Evolutionary conservation across 2,888 invertebrate genomes (phyloP).

Genomic region (Stenotaenia linearis): DNA sequence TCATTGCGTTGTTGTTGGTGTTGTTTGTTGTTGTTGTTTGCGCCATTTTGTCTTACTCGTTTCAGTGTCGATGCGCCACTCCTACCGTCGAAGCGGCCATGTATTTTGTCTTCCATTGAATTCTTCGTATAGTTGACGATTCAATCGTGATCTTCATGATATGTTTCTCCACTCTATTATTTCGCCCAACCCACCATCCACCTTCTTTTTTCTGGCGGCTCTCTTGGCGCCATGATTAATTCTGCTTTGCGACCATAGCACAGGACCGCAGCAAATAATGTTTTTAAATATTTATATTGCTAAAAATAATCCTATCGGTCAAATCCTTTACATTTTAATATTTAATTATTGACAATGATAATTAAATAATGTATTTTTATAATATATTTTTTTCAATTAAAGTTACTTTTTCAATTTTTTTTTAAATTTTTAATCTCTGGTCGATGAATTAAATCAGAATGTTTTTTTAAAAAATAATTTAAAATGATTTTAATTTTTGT

Average conservation of each 20-base stretch:
- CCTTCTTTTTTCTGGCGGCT: slow-evolving; percentile 8
- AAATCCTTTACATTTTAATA: not conserved
- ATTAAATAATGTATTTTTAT: too few relatives aligned
- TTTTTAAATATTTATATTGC: too few relatives aligned
- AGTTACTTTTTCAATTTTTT: too few relatives aligned
- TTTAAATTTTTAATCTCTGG: too few relatives aligned
- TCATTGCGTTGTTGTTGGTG: slow-evolving; percentile 42
- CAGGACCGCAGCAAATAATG: not conserved
- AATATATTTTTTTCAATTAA: too few relatives aligned
- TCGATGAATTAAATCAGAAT: too few relatives aligned
- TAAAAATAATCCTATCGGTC: too few relatives aligned
- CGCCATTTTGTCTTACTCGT: not conserved
- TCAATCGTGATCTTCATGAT: not conserved
- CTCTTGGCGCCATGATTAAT: not conserved
- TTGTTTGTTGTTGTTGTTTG: not conserved
- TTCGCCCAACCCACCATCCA: slow-evolving; percentile 6
- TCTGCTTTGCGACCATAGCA: not conserved
- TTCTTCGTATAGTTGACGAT: not conserved
- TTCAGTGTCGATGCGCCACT: not conserved
- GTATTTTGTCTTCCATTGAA: not conserved
- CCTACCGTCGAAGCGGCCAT: not conserved
- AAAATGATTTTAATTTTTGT: too few relatives aligned
- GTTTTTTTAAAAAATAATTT: too few relatives aligned
- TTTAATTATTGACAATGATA: too few relatives aligned
- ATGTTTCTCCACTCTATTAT: not conserved